A percentile compares a stretch with the other conserved stretches of the same genome.
Evolutionary conservation across 2,888 invertebrate genomes (phyloP).

Genomic region (Lasioglossum figueresi): DNA sequence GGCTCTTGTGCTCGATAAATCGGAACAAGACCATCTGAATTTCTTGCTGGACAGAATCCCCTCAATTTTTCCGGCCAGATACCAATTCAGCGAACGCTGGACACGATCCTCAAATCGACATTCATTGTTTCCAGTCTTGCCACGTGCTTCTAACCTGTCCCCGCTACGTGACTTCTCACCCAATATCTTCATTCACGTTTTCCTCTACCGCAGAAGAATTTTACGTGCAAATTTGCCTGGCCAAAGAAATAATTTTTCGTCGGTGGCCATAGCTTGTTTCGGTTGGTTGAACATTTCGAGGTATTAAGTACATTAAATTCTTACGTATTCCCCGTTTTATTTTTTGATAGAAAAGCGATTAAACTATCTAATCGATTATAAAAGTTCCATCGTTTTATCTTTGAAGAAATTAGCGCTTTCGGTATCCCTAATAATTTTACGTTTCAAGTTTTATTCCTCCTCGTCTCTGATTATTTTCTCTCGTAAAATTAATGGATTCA

Average conservation of each 20-base stretch:
- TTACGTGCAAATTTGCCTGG: not conserved
- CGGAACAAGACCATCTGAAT: slow-evolving; percentile 11
- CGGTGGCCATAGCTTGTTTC: not conserved
- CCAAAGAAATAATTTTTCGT: not conserved
- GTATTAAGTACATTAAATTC: not conserved
- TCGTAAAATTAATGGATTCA: too few relatives aligned
- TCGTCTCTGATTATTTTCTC: not conserved
- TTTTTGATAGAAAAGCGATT: not conserved
- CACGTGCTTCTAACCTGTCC: not conserved
- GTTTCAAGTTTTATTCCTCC: not conserved
- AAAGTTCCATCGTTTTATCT: too few relatives aligned
- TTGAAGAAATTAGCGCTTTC: too few relatives aligned
- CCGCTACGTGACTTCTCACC: not conserved
- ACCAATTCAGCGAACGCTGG: not conserved
- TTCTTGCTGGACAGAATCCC: not conserved
- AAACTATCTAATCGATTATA: too few relatives aligned
- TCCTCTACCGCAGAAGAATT: not conserved
- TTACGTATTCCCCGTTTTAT: not conserved
- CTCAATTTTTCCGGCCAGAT: not conserved
- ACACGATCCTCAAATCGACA: not conserved
- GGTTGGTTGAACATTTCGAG: not conserved
- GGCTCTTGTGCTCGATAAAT: slow-evolving; percentile 49
- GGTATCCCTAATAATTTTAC: too few relatives aligned
- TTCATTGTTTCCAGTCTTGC: not conserved
- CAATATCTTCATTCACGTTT: not conserved